Conservation (phyloP, 1,140 invertebrate species). For the Diploscapter pachys region DNA sequence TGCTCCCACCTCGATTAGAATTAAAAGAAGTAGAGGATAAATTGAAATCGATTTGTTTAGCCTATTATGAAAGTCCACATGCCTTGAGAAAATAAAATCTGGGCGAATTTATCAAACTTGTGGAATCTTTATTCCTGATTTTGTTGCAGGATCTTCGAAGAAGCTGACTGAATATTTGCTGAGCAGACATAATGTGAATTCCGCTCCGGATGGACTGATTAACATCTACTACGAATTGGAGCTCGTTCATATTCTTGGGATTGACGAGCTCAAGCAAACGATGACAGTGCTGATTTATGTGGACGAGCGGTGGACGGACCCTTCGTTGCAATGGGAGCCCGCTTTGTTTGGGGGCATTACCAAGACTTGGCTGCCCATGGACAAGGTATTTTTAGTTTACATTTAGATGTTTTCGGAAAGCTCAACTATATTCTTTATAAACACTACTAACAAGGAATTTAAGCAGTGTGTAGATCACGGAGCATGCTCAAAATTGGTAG, state of each 20-base stretch:
- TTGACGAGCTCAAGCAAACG: conserved; percentile 54
- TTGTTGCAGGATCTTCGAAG: conserved; percentile 39
- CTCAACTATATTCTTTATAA: too few relatives aligned
- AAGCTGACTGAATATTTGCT: conserved; percentile 40
- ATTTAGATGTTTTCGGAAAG: too few relatives aligned
- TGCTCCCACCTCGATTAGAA: too few relatives aligned
- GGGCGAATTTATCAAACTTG: too few relatives aligned
- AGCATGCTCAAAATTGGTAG: too few relatives aligned
- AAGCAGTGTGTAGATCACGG: too few relatives aligned
- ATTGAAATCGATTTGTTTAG: too few relatives aligned
- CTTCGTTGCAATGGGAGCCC: conserved; percentile 55
- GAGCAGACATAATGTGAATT: conserved; percentile 40
- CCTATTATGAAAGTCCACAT: too few relatives aligned
- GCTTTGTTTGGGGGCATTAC: conserved; percentile 50
- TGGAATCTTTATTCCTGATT: too few relatives aligned
- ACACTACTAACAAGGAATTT: too few relatives aligned
- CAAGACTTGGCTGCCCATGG: conserved; percentile 54
- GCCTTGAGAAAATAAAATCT: too few relatives aligned
- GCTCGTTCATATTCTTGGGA: conserved; percentile 51
- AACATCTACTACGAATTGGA: conserved; percentile 51
- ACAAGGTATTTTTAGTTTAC: conserved; percentile 6
- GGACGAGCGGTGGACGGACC: conserved; percentile 56
- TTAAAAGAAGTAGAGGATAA: too few relatives aligned
- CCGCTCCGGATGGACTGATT: conserved; percentile 48
- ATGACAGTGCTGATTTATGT: conserved; percentile 54